Evolutionary conservation across 2,113 vertebrate species (phyloP).

Genomic region (rat (Rattus norvegicus)): DNA sequence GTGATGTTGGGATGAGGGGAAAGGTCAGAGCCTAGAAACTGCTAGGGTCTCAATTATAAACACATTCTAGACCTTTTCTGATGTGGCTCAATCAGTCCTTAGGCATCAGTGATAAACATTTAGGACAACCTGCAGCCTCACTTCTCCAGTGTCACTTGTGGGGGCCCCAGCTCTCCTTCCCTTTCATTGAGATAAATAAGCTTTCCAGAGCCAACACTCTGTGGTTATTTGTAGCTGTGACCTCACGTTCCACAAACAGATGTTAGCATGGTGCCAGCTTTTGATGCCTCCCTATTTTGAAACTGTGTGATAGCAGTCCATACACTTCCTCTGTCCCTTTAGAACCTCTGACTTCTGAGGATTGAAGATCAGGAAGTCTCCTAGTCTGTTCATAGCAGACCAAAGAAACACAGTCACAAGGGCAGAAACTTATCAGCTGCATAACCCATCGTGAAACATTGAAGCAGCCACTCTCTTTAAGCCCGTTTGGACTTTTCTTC

Average conservation of each 20-base stretch:
- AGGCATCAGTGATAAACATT: neutral
- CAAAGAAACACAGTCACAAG: neutral
- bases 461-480: no score
- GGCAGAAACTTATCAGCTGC: neutral
- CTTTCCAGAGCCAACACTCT: neutral
- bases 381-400: neutral
- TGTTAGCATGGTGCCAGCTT: neutral
- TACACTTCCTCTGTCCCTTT: neutral
- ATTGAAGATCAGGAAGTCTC: neutral
- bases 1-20: neutral
- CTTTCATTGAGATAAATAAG: neutral
- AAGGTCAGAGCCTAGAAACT: neutral
- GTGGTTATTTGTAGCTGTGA: neutral
- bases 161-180: neutral
- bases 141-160: no score
- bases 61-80: neutral
- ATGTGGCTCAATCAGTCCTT: accelerated
- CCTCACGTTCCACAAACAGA: neutral
- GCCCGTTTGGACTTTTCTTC: neutral
- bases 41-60: neutral
- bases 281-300: neutral
- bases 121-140: neutral
- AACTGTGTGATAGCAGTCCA: neutral
- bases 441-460: neutral
- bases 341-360: neutral